Base-by-base conservation (phyloP, 2,888 invertebrate species). In the Parnassius orleans region DNA sequence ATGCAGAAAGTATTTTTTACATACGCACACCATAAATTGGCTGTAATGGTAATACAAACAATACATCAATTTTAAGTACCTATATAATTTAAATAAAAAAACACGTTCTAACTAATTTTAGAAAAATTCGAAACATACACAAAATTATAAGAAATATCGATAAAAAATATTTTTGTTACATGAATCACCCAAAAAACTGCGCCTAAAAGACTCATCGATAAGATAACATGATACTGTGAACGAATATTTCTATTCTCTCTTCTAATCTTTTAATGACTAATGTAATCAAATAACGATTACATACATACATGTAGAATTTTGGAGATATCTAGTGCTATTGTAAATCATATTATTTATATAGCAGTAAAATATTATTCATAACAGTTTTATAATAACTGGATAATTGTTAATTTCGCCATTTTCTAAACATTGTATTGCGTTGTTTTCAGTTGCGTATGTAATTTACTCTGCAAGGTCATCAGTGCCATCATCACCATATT, bases 401-500 rank as follows among this genome's bases (percentile, higher is more conserved):
- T 7, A 46, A 12, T 12, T 46, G n/a, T n/a, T n/a, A n/a, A n/a
- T 47, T 12, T 12, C 12, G 10, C 9, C 48, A 15, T 48, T 48
- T 14, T 9, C 14, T 14, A 9, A 14, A 9, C 1, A 14, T 48
- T 54, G 15, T 1, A 14, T 48, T 54, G 15, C 15, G 41, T 58
- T 41, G 15, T 44, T 70, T 68, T 59, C 66, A 69, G 70, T 75
- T 78, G 64, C 65, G 86, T 89, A 61, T 91, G 88, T 67, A 80
- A 78, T 69, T 75, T 91, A 7, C 53, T 90, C 2, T 83, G 87
- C 78, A 89, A 88, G 70, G 66, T 91, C 56, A 75, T 91, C 67
- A 90, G 90, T 74, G 77, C 78, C 9, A 61, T 77, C 1, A 51
- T 87, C 41, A 80, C 89, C 1, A 50, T 89, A 19, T 69, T 90